Evolutionary conservation across 2,888 invertebrate genomes (phyloP).

Genomic region (Zygogramma bicolorata): DNA sequence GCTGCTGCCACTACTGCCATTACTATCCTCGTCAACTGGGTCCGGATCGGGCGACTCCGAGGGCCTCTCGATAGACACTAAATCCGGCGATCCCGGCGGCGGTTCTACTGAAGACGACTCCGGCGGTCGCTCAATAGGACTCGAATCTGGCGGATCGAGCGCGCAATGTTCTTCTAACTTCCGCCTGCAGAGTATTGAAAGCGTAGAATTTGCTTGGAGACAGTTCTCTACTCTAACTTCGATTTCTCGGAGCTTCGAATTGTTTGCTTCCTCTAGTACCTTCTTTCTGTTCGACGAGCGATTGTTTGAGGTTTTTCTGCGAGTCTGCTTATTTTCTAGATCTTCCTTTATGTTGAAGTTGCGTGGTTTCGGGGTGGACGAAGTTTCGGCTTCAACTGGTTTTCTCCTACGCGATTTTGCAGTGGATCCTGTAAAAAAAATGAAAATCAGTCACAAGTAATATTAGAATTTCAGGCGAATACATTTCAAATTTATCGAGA

Average conservation of each 20-base stretch:
- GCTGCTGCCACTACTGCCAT: slow-evolving; percentile 29
- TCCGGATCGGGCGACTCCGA: slow-evolving; percentile 35
- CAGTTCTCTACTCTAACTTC: slow-evolving; percentile 65
- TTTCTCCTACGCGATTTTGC: slow-evolving; percentile 58
- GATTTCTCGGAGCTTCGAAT: slow-evolving; percentile 65
- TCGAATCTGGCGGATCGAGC: slow-evolving; percentile 4
- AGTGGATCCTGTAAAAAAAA: slow-evolving; percentile 46
- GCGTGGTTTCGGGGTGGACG: slow-evolving; percentile 48
- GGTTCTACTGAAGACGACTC: slow-evolving; percentile 24
- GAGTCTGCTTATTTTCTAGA: slow-evolving; percentile 59
- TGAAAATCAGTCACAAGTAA: neutral
- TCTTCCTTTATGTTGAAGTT: slow-evolving; percentile 62
- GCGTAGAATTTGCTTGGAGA: slow-evolving; percentile 59
- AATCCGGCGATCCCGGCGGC: slow-evolving; percentile 32
- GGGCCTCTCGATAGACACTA: neutral
- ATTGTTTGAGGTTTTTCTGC: slow-evolving; percentile 59
- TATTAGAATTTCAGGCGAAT: no score
- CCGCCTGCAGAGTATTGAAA: slow-evolving; percentile 52
- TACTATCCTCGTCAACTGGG: slow-evolving; percentile 37
- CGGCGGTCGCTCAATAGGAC: slow-evolving; percentile 19
- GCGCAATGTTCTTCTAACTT: slow-evolving; percentile 27
- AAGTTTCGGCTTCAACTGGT: slow-evolving; percentile 60
- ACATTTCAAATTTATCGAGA: neutral
- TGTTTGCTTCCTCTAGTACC: slow-evolving; percentile 65
- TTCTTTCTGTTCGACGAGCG: slow-evolving; percentile 63